Percentiles rank a stretch among this genome's conserved stretches.
Conservation (phyloP, 2,888 invertebrate genomes). For the Agriotes lineatus region DNA sequence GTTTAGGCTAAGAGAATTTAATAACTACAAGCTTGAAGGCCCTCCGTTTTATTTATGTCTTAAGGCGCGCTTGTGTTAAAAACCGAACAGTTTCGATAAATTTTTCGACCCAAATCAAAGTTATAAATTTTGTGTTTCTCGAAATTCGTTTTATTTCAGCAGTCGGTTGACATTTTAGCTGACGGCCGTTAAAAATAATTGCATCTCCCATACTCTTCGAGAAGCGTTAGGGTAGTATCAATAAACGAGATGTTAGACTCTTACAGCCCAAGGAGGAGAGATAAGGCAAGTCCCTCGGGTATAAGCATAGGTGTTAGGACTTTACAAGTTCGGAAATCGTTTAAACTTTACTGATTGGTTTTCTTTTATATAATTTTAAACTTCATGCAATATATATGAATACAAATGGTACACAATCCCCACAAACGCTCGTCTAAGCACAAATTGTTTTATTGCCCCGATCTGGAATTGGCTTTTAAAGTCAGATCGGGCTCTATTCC, state of each 20-base stretch:
- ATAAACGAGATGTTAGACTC: slow-evolving; percentile 4
- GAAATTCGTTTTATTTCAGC: neutral
- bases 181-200: slow-evolving; percentile 7
- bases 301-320: slow-evolving; percentile 19
- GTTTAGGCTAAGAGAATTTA: neutral
- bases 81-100: neutral
- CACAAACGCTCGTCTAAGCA: too few relatives aligned
- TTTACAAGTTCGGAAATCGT: slow-evolving; percentile 22
- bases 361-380: slow-evolving; percentile 22
- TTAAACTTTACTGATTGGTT: slow-evolving; percentile 26
- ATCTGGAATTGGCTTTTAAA: too few relatives aligned
- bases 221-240: neutral
- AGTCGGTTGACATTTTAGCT: neutral
- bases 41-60: neutral
- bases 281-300: slow-evolving; percentile 1
- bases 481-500: too few relatives aligned
- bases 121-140: neutral
- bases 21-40: neutral
- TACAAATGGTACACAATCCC: neutral
- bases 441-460: too few relatives aligned
- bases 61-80: neutral
- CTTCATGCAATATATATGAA: slow-evolving; percentile 16
- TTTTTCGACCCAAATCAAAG: neutral
- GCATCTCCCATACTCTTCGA: neutral
- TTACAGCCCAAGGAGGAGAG: neutral